Base-by-base conservation (phyloP, 2,113 vertebrate genomes). In the Gallinago media region DNA sequence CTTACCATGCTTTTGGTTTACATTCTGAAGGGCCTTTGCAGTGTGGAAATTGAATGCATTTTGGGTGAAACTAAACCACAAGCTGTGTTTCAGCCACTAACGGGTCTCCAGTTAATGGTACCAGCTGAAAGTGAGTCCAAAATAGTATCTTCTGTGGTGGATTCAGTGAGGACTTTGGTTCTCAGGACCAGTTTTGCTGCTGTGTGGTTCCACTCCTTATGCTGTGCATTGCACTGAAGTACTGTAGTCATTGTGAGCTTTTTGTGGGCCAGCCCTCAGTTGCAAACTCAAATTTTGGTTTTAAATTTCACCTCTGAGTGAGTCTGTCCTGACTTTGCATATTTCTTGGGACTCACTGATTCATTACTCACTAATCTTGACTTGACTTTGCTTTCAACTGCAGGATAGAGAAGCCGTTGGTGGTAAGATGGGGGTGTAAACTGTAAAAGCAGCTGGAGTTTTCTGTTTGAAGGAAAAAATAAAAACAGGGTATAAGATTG, bases 371-470 rank as follows among this genome's bases (percentile, higher is more conserved):
- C 31, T 85, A 20, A 73, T 82, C 44, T 68, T 85, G 44, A 31
- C 31, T 66, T 86, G 63, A 34, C n/a, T 71, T 81, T 63, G 38
- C 47, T 75, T 94, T 94, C 54, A 92, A 0, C n/a, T 73, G 36
- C n/a, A 58, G 61, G 25, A 15, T 74, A 42, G 46, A 83, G 54
- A 79, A 92, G 31, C 40, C 4, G 3, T 5, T 65, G 21, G 50
- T 72, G 56, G 50, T 88, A 85, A 66, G 27, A 17, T 76, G 36
- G 63, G 31, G 34, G 71, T 83, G 44, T 44, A 32, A 79, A 90
- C 42, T 85, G 42, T 82, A 68, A 85, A 81, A 85, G 49, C 62
- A 85, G 52, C 21, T 94, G 82, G 44, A 75, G 36, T 88, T 88
- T 85, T 75, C 58, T 85, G 6, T 78, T 78, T n/a, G 62, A 83